Percentiles rank a stretch among this genome's conserved stretches.
Evolutionary conservation across 2,113 vertebrate genomes (phyloP).

Genomic region (Cardinalis cardinalis): DNA sequence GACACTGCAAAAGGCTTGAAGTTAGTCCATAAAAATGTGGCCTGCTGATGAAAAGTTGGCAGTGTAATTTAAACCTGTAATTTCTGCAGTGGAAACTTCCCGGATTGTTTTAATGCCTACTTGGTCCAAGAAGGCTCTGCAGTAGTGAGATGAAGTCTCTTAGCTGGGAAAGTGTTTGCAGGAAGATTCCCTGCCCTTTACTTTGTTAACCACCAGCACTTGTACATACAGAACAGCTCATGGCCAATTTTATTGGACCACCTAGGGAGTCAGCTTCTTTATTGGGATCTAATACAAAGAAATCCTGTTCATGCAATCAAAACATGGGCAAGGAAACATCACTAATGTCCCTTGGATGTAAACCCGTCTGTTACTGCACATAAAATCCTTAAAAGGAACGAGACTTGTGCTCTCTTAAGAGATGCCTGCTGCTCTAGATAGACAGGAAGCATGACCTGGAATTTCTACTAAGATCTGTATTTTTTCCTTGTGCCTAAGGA

Average conservation of each 20-base stretch:
- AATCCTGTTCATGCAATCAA: not conserved
- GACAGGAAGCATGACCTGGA: not conserved
- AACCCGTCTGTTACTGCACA: not conserved
- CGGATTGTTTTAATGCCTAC: not conserved
- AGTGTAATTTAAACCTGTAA: not conserved
- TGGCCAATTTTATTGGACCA: not conserved
- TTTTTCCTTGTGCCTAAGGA: conserved; percentile 75
- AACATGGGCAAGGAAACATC: not conserved
- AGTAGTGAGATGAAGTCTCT: not conserved
- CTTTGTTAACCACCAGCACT: not conserved
- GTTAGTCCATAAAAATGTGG: not conserved
- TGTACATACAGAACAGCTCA: not conserved
- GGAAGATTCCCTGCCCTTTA: not conserved
- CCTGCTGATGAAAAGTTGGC: not conserved
- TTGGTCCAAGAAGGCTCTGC: not conserved
- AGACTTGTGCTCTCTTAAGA: not conserved
- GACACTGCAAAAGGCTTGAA: not conserved
- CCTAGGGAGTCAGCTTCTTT: not conserved
- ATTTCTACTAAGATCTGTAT: not conserved
- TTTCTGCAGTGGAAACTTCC: not conserved
- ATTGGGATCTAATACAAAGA: not conserved
- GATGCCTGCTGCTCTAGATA: not conserved
- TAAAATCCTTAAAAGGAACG: not conserved
- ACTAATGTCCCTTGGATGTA: not conserved
- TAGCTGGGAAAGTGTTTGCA: not conserved